These are phyloP conservation scores for Sinhomidia bicolor DNA, from an alignment of 2,888 invertebrate species.

Conservation along the genomic window DNA sequence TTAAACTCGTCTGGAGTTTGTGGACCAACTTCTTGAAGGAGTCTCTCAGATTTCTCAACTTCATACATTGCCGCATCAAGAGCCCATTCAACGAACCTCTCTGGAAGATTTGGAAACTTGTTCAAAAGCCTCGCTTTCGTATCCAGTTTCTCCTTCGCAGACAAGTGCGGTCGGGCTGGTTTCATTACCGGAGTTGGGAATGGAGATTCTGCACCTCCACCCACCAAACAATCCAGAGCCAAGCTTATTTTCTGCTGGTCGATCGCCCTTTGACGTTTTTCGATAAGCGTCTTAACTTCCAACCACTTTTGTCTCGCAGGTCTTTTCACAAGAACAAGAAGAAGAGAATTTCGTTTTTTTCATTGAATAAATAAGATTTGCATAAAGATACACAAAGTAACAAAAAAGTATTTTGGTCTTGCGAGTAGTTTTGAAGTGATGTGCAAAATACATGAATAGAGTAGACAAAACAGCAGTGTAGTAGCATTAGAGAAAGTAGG, in stretches of 20 bases:
- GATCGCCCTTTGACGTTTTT: constrained; percentile 78
- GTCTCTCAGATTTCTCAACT: constrained; percentile 90
- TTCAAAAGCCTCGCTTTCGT: constrained; percentile 84
- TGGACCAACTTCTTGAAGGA: constrained; percentile 84
- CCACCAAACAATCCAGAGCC: constrained; percentile 67
- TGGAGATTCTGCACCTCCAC: constrained; percentile 78
- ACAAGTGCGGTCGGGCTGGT: constrained; percentile 79
- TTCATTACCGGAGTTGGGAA: constrained; percentile 80
- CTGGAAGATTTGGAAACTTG: constrained; percentile 89
- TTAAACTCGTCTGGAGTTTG: constrained; percentile 79
- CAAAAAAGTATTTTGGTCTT: neutral
- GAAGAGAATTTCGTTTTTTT: constrained; percentile 21
- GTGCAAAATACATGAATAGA: constrained; percentile 46
- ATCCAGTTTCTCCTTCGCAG: constrained; percentile 75
- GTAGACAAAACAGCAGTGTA: neutral
- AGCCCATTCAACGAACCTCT: constrained; percentile 89
- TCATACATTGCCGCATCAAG: constrained; percentile 94
- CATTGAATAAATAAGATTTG: constrained; percentile 60
- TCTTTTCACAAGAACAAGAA: constrained; percentile 64
- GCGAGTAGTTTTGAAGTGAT: constrained; percentile 4
- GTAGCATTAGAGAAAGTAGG: neutral
- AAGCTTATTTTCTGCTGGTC: constrained; percentile 74
- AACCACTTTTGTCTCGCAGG: constrained; percentile 80
- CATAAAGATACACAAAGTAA: constrained; percentile 54
- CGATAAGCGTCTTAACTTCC: constrained; percentile 79